These are phyloP conservation scores for Nomada fucata DNA, from an alignment of 2,888 invertebrate genomes.

Conservation along the genomic window DNA sequence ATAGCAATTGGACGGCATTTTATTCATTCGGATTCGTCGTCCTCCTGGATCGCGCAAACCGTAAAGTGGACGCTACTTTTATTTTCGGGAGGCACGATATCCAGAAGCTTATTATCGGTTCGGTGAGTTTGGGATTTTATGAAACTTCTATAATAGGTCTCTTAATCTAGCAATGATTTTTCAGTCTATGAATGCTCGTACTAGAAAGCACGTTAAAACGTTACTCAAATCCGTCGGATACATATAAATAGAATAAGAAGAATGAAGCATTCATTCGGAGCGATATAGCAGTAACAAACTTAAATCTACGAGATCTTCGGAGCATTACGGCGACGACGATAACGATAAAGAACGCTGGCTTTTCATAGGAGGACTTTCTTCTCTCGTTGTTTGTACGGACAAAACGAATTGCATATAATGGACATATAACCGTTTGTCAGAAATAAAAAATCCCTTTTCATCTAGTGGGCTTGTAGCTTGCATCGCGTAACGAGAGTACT, in stretches of 20 bases:
- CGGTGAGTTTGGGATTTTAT: constrained; percentile 4
- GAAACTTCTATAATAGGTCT: not conserved
- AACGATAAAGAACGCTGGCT: constrained; percentile 12
- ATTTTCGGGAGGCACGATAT: not conserved
- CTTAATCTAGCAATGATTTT: constrained; percentile 15
- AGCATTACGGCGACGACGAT: constrained; percentile 25
- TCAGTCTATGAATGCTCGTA: constrained; percentile 58
- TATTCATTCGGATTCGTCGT: not conserved
- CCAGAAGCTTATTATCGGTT: not conserved
- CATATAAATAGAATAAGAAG: constrained; percentile 31
- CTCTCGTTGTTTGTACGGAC: not conserved
- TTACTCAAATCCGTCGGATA: constrained; percentile 36
- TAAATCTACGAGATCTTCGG: constrained; percentile 67
- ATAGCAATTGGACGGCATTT: constrained; percentile 29
- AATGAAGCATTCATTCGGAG: constrained; percentile 39
- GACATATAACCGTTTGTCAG: not conserved
- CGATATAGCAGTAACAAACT: constrained; percentile 43
- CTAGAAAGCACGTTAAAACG: constrained; percentile 30
- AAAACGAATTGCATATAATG: not conserved
- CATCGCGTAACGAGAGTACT: not conserved
- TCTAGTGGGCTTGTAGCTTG: not conserved
- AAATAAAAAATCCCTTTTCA: not conserved
- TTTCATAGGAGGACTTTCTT: not conserved
- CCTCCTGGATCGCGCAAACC: constrained; percentile 7
- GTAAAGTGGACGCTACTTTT: not conserved